Conservation (phyloP, 2,888 invertebrate species). For the Bhutanitis thaidina region DNA sequence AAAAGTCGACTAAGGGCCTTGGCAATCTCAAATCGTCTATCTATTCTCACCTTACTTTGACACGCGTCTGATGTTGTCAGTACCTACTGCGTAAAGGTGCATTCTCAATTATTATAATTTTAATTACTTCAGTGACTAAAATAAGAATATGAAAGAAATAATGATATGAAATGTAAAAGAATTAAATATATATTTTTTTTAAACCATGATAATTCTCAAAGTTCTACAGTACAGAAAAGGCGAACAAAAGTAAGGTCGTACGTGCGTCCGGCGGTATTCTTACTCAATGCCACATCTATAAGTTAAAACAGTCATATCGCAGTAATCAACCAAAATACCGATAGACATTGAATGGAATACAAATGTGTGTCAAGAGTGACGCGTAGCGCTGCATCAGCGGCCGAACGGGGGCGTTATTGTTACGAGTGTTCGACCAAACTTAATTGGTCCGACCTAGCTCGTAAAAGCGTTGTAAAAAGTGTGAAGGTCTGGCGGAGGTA, state of each 20-base stretch:
- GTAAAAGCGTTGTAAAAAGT: slow-evolving; percentile 77
- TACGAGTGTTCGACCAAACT: slow-evolving; percentile 59
- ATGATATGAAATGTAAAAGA: too few species aligned
- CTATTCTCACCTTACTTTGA: too few species aligned
- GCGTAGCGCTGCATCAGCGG: slow-evolving; percentile 38
- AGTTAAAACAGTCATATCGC: slow-evolving; percentile 21
- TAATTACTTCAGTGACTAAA: too few species aligned
- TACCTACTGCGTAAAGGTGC: too few species aligned
- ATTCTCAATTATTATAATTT: too few species aligned
- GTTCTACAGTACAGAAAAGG: slow-evolving; percentile 5
- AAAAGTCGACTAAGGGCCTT: too few species aligned
- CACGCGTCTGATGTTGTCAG: too few species aligned
- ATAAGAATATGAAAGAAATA: too few species aligned
- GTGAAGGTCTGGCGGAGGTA: slow-evolving; percentile 78
- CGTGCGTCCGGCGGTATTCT: slow-evolving; percentile 20
- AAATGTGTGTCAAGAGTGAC: slow-evolving; percentile 72
- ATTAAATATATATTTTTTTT: too few species aligned
- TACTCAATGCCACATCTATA: slow-evolving; percentile 19
- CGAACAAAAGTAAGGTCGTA: slow-evolving; percentile 19
- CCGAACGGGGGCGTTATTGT: slow-evolving; percentile 52
- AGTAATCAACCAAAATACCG: slow-evolving; percentile 44
- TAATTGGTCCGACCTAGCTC: slow-evolving; percentile 77
- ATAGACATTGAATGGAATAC: slow-evolving; percentile 56
- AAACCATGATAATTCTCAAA: too few species aligned
- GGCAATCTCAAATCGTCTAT: too few species aligned